Conservation (phyloP, 1,140 invertebrate genomes). For the Drosophila malerkotliana region DNA sequence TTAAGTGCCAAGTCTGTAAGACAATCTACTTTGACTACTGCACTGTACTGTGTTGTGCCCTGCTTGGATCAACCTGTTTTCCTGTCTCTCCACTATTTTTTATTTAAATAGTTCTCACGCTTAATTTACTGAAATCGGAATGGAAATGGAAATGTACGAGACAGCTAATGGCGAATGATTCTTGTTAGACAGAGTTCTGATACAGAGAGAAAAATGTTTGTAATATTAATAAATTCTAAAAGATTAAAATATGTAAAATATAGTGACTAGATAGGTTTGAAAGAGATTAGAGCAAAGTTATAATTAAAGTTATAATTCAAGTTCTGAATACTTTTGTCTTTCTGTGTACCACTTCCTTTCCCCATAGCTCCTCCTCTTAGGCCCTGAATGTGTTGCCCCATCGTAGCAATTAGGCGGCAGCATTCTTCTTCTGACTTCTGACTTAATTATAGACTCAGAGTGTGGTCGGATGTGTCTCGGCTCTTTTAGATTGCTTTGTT, state of each 20-base stretch:
- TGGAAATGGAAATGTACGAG: conserved; percentile 49
- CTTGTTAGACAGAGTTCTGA: conserved; percentile 20
- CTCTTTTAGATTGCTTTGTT: conserved; percentile 39
- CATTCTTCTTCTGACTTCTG: conserved; percentile 18
- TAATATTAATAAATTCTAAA: background rate
- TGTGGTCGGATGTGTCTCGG: conserved; percentile 17
- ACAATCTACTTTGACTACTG: conserved; percentile 23
- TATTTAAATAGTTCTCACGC: conserved; percentile 68
- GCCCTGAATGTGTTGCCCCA: conserved; percentile 36
- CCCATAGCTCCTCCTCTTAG: conserved; percentile 23
- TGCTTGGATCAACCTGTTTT: conserved; percentile 47
- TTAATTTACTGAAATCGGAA: conserved; percentile 65
- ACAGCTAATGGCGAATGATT: conserved; percentile 13
- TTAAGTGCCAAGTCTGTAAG: conserved; percentile 26
- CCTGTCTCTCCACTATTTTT: conserved; percentile 25
- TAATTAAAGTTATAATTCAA: background rate
- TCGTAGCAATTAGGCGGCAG: conserved; percentile 70
- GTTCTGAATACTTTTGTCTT: conserved; percentile 13
- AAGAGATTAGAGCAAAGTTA: too few species aligned
- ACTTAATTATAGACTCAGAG: conserved; percentile 41
- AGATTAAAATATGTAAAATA: too few species aligned
- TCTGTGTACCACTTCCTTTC: conserved; percentile 21
- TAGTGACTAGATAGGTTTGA: too few species aligned
- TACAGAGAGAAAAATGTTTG: conserved; percentile 7
- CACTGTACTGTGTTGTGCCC: conserved; percentile 14